A percentile compares a stretch with the other conserved stretches of the same genome.
phyloP scores from a whole-genome alignment of 2,888 invertebrate genomes.

The Pristionchus mayeri region DNA sequence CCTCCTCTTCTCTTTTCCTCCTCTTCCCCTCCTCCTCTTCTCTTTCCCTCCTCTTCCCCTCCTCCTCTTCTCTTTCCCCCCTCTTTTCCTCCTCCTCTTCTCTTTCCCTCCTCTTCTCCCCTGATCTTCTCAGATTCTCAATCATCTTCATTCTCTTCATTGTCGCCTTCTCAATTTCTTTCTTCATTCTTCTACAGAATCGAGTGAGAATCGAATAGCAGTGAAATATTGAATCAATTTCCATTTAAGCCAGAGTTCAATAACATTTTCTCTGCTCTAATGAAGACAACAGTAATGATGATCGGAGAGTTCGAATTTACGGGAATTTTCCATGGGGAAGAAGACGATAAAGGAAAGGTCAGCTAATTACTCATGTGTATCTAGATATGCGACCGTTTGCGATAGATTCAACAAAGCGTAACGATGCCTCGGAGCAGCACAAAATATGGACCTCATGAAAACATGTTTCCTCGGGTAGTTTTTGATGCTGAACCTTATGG shows the following conservation, averaged over 20 bases:
- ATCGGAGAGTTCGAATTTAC: constrained; percentile 77
- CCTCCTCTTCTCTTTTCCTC: no score
- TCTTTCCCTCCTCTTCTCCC: no score
- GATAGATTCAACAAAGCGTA: no score
- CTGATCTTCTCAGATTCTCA: no score
- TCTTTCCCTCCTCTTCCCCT: constrained; percentile 73
- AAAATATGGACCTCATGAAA: no score
- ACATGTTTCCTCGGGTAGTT: no score
- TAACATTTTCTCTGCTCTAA: constrained; percentile 69
- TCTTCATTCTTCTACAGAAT: constrained; percentile 73
- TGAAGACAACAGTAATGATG: constrained; percentile 77
- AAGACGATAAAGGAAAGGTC: constrained; percentile 21
- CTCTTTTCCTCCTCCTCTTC: no score
- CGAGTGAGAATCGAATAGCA: constrained; percentile 54
- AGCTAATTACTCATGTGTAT: no score
- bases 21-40: constrained; percentile 76
- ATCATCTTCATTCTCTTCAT: constrained; percentile 77
- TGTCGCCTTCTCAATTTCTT: constrained; percentile 65
- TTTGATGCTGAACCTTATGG: no score
- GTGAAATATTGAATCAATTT: neutral
- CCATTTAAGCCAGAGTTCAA: constrained; percentile 72
- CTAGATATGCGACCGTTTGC: no score
- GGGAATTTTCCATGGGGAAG: constrained; percentile 74
- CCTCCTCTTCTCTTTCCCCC: constrained; percentile 73
- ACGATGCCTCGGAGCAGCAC: no score